These are phyloP conservation scores for Acanthurus tractus DNA, from an alignment of 2,797 vertebrate genomes.

Conservation along the genomic window DNA sequence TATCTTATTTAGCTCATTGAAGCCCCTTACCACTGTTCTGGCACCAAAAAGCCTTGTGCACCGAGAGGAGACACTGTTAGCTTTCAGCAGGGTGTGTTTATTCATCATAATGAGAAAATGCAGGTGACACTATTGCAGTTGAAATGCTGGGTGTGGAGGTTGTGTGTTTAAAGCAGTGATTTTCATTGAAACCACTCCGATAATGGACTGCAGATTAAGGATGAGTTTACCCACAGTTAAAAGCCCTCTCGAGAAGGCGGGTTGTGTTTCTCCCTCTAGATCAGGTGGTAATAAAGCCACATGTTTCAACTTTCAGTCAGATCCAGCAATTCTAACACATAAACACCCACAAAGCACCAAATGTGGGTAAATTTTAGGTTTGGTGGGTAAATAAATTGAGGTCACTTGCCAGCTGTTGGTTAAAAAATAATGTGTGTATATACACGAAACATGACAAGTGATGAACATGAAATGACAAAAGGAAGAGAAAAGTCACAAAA, in stretches of 20 bases:
- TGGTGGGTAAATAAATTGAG: too few species aligned
- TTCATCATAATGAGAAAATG: conserved; percentile 64
- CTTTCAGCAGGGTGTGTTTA: conserved; percentile 55
- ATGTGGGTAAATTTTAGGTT: too few species aligned
- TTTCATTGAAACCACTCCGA: conserved; percentile 41
- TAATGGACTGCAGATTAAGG: conserved; percentile 61
- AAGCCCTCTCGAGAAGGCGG: conserved; percentile 24
- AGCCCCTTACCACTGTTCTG: conserved; percentile 49
- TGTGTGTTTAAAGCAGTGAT: conserved; percentile 25
- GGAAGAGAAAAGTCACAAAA: too few species aligned
- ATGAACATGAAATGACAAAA: too few species aligned
- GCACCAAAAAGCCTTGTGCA: conserved; percentile 43
- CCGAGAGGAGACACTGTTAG: conserved; percentile 46
- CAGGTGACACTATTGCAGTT: conserved; percentile 40
- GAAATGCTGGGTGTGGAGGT: conserved; percentile 24
- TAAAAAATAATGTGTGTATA: too few species aligned
- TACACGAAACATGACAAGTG: too few species aligned
- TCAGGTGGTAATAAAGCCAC: conserved; percentile 6
- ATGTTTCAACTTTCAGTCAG: conserved; percentile 43
- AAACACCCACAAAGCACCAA: too few species aligned
- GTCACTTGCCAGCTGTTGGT: too few species aligned
- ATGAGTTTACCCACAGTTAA: conserved; percentile 57
- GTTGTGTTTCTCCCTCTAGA: not conserved
- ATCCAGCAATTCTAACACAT: not conserved
- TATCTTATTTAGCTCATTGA: conserved; percentile 58